Evolutionary conservation across 1,140 invertebrate genomes (phyloP).

Genomic region (Cyclina sinensis): DNA sequence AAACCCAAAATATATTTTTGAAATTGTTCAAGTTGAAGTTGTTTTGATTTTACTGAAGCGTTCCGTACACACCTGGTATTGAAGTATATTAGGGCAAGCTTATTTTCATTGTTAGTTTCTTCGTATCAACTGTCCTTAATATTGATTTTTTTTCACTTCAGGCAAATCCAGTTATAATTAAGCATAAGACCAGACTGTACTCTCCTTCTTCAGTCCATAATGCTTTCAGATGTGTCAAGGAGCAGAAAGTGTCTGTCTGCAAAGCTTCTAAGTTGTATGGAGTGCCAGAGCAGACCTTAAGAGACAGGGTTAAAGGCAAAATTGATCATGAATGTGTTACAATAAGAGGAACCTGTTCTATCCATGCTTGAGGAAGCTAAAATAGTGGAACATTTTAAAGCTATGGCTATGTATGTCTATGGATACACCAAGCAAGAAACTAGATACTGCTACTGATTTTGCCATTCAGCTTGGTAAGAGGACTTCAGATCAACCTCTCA

Average conservation of each 20-base stretch:
- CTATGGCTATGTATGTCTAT: background rate
- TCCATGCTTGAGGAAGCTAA: background rate
- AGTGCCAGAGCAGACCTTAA: background rate
- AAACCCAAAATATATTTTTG: no score
- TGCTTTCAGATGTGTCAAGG: background rate
- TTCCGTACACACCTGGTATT: no score
- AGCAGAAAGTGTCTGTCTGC: background rate
- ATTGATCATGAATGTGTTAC: background rate
- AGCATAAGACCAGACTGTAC: no score
- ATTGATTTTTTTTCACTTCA: no score
- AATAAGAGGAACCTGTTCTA: background rate
- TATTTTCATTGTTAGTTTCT: no score
- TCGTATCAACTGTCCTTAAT: no score
- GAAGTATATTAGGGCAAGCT: no score
- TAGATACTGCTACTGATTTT: slow-evolving; percentile 6
- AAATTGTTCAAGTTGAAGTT: no score
- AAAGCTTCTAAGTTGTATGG: background rate
- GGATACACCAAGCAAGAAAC: background rate
- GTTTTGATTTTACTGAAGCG: no score
- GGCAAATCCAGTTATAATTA: no score
- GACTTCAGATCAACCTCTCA: background rate
- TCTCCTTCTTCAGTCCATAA: no score
- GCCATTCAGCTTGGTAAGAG: background rate
- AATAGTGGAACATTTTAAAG: background rate
- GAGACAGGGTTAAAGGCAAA: background rate